Evolutionary conservation across 2,888 invertebrate genomes (phyloP).

Genomic region (Allolobophora icterica): DNA sequence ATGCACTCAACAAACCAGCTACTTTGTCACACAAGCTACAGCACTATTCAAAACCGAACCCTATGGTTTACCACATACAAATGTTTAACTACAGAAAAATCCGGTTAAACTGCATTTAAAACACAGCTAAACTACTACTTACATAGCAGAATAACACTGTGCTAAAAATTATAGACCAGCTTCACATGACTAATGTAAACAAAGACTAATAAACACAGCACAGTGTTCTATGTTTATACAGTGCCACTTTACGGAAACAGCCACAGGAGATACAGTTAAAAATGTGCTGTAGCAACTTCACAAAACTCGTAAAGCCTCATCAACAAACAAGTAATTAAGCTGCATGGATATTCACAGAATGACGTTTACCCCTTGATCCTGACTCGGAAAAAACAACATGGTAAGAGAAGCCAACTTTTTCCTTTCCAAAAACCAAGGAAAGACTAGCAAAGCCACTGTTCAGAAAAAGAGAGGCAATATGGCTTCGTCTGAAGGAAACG

Average conservation of each 20-base stretch:
- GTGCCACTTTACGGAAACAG: background rate
- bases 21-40: background rate
- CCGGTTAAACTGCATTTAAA: background rate
- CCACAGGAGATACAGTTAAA: background rate
- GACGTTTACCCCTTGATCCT: background rate
- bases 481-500: background rate
- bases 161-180: background rate
- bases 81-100: background rate
- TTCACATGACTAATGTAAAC: background rate
- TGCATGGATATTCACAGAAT: too few species aligned
- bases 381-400: background rate
- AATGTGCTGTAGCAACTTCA: background rate
- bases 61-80: background rate
- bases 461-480: background rate
- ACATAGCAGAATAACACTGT: background rate
- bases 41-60: background rate
- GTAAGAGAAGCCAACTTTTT: background rate
- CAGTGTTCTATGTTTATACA: background rate
- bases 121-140: background rate
- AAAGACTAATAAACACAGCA: background rate
- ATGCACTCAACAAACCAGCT: background rate
- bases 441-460: background rate
- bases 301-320: background rate
- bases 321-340: too few species aligned
- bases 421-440: background rate